Base-by-base conservation (phyloP, 2,797 vertebrate genomes). In the Cottoperca gobio region DNA sequence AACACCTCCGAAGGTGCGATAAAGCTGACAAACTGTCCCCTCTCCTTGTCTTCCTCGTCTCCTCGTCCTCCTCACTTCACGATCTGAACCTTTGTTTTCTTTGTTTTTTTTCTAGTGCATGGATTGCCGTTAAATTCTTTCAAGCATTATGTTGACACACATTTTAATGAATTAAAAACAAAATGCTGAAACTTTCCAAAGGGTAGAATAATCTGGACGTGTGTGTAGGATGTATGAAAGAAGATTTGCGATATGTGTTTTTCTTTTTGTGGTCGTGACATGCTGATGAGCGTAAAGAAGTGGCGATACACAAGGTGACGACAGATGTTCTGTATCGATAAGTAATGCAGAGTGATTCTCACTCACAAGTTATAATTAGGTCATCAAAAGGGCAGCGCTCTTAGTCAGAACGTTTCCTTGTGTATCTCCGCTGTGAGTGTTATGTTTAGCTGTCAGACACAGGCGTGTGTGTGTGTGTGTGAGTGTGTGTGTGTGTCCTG, bases 141-240 rank as follows among this genome's bases (percentile, higher is more conserved):
- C 26, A 46, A 52, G 21, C 24, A 11, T 64, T 63, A 17, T 50
- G 16, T 82, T 87, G 73, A 70, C 46, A 53, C 14, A 59, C 33
- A 57, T 84, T 84, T 89, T 78, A 82, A 73, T 46, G 23, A 64
- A 73, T 76, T 77, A 31, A 67, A n/a, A 81, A 79, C 6, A 43
- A 87, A 86, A 86, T 55, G 86, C 88, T 90, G 86, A 88, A 82
- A 13, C 65, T 86, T 81, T 87, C 81, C 88, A 86, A 85, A 86
- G 82, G 73, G 55, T 86, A 43, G 62, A 74, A 42, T 49, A 68
- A 66, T 69, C 42, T 64, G 40, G 9, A 3, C 60, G 71, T 59
- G 55, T 42, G 40, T 52, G 60, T 43, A 3, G 8, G 16, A 17
- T 55, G 65, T 31, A 39, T 42, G 68, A 26, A 50, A 70, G 45